Evolutionary conservation across 2,113 vertebrate genomes (phyloP).

Genomic region (Sitta europaea): DNA sequence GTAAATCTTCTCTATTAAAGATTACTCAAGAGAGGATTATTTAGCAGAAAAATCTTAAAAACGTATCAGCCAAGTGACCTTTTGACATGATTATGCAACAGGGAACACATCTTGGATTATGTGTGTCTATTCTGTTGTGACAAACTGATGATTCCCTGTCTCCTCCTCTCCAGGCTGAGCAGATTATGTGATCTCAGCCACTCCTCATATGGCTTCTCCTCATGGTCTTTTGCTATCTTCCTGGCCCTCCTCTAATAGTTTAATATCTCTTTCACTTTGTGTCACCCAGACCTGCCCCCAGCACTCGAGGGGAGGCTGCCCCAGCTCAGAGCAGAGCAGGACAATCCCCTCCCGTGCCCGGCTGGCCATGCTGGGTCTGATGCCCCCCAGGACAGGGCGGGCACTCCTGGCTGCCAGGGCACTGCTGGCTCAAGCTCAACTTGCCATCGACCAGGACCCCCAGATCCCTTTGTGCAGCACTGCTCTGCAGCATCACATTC

Average conservation of each 20-base stretch:
- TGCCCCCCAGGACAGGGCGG: background rate
- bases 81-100: background rate
- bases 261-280: rapidly evolving
- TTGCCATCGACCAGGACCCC: rapidly evolving
- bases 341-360: background rate
- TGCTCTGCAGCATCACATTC: background rate
- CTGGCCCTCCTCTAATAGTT: background rate
- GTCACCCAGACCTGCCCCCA: background rate
- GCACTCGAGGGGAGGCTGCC: background rate
- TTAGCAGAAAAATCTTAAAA: background rate
- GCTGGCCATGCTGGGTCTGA: background rate
- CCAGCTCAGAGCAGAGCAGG: background rate
- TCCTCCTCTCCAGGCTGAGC: background rate
- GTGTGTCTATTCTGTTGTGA: background rate
- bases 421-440: background rate
- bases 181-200: background rate
- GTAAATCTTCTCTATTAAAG: background rate
- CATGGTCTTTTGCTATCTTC: background rate
- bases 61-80: background rate
- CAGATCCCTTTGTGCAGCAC: rapidly evolving
- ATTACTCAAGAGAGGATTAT: background rate
- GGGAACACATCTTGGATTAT: background rate
- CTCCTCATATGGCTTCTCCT: background rate
- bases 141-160: background rate
- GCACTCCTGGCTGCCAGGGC: background rate